phyloP scores from a whole-genome alignment of 2,797 vertebrate genomes.

The Diplodus sargus region DNA sequence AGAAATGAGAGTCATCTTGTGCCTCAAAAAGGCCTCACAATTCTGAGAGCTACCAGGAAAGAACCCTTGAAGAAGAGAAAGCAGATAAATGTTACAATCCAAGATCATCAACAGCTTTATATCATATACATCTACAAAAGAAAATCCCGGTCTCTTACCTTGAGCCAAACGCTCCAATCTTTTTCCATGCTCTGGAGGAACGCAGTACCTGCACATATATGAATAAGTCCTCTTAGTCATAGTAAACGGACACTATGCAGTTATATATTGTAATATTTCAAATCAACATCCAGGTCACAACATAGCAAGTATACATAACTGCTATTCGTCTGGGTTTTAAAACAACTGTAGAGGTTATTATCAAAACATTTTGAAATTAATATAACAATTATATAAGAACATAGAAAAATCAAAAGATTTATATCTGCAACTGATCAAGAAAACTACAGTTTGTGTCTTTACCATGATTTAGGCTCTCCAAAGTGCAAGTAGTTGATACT shows the following conservation, averaged over 20 bases:
- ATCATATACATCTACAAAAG: neutral
- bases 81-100: neutral
- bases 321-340: neutral
- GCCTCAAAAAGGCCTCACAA: constrained; percentile 97
- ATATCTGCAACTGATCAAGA: neutral
- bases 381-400: neutral
- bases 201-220: constrained; percentile 88
- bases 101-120: neutral
- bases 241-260: neutral
- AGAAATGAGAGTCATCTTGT: constrained; percentile 98
- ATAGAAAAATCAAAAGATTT: neutral
- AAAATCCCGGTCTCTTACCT: constrained; percentile 82
- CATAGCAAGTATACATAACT: too few species aligned
- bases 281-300: too few species aligned
- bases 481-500: constrained; percentile 99
- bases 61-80: constrained; percentile 85
- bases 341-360: neutral
- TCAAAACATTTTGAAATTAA: neutral
- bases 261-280: too few species aligned
- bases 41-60: constrained; percentile 96
- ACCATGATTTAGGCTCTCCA: constrained; percentile 99
- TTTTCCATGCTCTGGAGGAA: constrained; percentile 96
- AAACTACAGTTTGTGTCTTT: constrained; percentile 45
- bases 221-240: constrained; percentile 21
- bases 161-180: constrained; percentile 95